phyloP scores from a whole-genome alignment of 2,797 vertebrate species.

The Prunella strophiata region DNA sequence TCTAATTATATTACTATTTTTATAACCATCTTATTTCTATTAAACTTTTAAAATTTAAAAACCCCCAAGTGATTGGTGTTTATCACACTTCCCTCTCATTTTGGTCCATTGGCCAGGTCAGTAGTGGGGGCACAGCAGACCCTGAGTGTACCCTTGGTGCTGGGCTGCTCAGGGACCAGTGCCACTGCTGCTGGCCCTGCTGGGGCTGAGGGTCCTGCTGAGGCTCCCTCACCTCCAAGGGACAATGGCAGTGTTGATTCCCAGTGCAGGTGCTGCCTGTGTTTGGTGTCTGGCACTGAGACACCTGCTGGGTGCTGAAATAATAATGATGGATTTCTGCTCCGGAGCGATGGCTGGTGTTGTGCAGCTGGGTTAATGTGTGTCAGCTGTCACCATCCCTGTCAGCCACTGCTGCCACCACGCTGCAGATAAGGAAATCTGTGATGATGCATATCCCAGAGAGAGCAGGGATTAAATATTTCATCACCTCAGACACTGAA shows the following conservation, averaged over 20 bases:
- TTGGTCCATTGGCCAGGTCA: background rate
- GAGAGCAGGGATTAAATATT: conserved; percentile 57
- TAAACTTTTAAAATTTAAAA: no score
- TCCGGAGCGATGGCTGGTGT: conserved; percentile 8
- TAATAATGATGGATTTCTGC: conserved; percentile 43
- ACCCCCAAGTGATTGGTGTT: no score
- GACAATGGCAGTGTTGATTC: background rate
- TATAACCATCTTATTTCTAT: no score
- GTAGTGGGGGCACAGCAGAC: background rate
- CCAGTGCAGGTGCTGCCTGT: background rate
- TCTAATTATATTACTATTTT: no score
- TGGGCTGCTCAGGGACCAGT: background rate
- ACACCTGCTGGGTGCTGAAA: background rate
- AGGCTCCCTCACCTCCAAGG: accelerated
- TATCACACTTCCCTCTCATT: background rate
- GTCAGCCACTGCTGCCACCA: conserved; percentile 34
- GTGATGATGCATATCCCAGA: conserved; percentile 45
- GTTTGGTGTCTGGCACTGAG: background rate
- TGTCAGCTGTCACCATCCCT: conserved; percentile 52
- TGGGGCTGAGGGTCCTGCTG: accelerated
- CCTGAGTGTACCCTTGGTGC: accelerated
- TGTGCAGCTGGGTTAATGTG: conserved; percentile 20
- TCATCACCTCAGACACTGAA: background rate
- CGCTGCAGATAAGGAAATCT: conserved; percentile 47
- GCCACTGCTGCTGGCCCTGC: background rate